Conservation (phyloP, 2,113 vertebrate genomes). For the cat (Felis catus) region F.catus_Fca126_mat1.0 CM031419.1:158140001-158140500, state of each 20-base stretch:
- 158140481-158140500: neutral
- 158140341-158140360: neutral
- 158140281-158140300: neutral
- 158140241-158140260: neutral
- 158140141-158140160: neutral
- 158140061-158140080: too few species aligned
- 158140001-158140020: neutral
- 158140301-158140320: neutral
- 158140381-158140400: neutral
- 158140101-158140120: neutral
- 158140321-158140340: neutral
- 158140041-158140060: neutral
- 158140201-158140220: neutral
- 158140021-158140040: neutral
- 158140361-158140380: neutral
- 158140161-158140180: neutral
- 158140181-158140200: neutral
- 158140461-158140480: conserved; percentile 36
- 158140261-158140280: neutral
- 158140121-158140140: neutral
- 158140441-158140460: neutral
- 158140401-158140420: neutral
- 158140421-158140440: neutral
- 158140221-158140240: neutral
- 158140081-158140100: neutral